phyloP scores from a whole-genome alignment of 1,140 invertebrate species.

The Drosophila orena region DNA sequence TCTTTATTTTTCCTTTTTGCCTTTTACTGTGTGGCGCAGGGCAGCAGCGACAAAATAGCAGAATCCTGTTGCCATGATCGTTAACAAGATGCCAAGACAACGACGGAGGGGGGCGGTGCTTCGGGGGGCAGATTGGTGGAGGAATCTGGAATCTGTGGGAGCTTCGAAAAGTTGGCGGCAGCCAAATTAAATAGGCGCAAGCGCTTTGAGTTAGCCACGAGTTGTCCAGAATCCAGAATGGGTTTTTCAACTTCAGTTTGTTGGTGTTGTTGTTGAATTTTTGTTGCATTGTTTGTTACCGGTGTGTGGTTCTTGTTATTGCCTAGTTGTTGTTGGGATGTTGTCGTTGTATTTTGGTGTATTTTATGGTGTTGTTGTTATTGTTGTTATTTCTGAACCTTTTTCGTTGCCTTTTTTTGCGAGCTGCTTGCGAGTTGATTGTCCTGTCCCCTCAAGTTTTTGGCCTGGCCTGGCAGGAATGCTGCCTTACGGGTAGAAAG shows the following conservation, averaged over 20 bases:
- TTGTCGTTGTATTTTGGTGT: neutral
- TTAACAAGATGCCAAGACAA: constrained; percentile 82
- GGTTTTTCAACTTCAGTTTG: constrained; percentile 28
- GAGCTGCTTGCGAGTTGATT: constrained; percentile 68
- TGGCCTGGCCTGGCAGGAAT: constrained; percentile 66
- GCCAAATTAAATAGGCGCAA: constrained; percentile 82
- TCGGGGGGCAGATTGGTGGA: constrained; percentile 21
- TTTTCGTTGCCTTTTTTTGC: neutral
- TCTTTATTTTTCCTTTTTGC: constrained; percentile 33
- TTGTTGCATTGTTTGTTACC: constrained; percentile 4
- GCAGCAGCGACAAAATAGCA: constrained; percentile 80
- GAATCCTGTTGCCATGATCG: constrained; percentile 82
- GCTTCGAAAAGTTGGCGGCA: constrained; percentile 69
- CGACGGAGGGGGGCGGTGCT: constrained; percentile 7
- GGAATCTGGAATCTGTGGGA: constrained; percentile 75
- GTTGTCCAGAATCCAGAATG: constrained; percentile 57
- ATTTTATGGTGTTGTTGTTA: constrained; percentile 3
- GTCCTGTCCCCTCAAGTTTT: constrained; percentile 79
- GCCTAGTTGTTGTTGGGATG: neutral
- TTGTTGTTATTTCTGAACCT: neutral
- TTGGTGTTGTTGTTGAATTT: constrained; percentile 11
- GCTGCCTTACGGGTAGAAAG: constrained; percentile 74
- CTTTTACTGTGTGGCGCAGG: constrained; percentile 56
- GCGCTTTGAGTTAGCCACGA: constrained; percentile 76
- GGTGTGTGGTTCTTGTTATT: constrained; percentile 2